phyloP scores from a whole-genome alignment of 2,888 invertebrate species.

The Perithous albicinctus region DNA sequence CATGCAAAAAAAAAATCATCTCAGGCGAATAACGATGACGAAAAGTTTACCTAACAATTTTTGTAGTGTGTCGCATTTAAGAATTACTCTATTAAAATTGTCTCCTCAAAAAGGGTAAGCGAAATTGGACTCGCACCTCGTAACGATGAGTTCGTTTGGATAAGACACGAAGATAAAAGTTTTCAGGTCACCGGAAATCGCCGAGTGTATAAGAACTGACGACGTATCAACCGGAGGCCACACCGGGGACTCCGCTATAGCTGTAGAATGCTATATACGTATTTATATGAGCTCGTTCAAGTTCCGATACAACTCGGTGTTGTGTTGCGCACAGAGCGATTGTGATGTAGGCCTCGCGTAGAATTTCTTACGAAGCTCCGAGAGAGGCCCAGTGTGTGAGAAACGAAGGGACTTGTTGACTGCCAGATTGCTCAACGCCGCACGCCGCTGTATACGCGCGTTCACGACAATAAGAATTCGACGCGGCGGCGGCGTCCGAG shows the following conservation, averaged over 20 bases:
- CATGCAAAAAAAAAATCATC: not conserved
- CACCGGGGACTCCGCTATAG: slow-evolving; percentile 25
- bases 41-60: not conserved
- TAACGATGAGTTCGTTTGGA: slow-evolving; percentile 38
- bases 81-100: not conserved
- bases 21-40: not conserved
- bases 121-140: slow-evolving; percentile 7
- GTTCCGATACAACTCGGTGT: slow-evolving; percentile 36
- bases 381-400: slow-evolving; percentile 30
- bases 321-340: slow-evolving; percentile 30
- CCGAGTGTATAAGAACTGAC: slow-evolving; percentile 45
- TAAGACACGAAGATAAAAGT: slow-evolving; percentile 59
- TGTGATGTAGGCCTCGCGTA: slow-evolving; percentile 24
- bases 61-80: not conserved
- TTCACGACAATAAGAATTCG: slow-evolving; percentile 29
- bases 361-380: slow-evolving; percentile 38
- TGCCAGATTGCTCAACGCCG: slow-evolving; percentile 49
- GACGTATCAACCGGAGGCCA: slow-evolving; percentile 45
- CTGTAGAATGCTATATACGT: not conserved
- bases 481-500: not conserved
- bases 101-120: not conserved
- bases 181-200: slow-evolving; percentile 72
- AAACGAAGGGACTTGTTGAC: slow-evolving; percentile 47
- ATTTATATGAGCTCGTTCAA: slow-evolving; percentile 30
- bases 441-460: not conserved